Base-by-base conservation (phyloP, 2,113 vertebrate genomes). In the Heliornis fulica region DNA sequence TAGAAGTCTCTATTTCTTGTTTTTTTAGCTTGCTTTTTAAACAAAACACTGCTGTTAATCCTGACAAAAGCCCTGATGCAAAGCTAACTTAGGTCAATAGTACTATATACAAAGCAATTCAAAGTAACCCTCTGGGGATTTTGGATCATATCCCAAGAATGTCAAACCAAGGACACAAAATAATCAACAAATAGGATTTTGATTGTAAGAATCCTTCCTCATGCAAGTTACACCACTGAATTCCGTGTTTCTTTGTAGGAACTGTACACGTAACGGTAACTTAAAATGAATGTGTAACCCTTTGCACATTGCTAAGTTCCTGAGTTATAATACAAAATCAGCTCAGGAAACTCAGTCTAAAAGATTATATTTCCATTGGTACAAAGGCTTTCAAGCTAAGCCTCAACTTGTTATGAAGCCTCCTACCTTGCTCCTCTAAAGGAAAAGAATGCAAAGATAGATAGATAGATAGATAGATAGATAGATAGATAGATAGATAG, bases 261-360 rank as follows among this genome's bases (percentile, higher is more conserved):
- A 46, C 29, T 4, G 0, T 23, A 83, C 50, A 66, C 2, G 0
- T 31, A 65, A 80, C 5, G 4, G 16, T 38, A 54, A 45, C 9
- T 45, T 32, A 53, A 90, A 61, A 85, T 50, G 71, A 75, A 50
- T n/a, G 13, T 38, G 29, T 4, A 84, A 61, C 28, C 23, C 8
- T 45, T 56, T 50, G 32, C 41, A 66, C 15, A 40, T 23, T 74
- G 40, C 28, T 41, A 56, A 22, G 3, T 11, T 66, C 28, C 26
- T 23, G 22, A 71, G n/a, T 34, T 82, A 8, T 10, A 66, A 46
- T 7, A 41, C 10, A 38, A 70, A 70, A 69, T 11, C 45, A 83
- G 13, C 53, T 71, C 41, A 54, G 31, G 34, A 90, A 79, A 76
- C 15, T 79, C 46, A 75, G 13, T 32, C 7, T 66, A 54, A 75